Percentiles rank a stretch among this genome's conserved stretches.
Conservation (phyloP, 2,888 invertebrate species). For the Tetranychus piercei region DNA sequence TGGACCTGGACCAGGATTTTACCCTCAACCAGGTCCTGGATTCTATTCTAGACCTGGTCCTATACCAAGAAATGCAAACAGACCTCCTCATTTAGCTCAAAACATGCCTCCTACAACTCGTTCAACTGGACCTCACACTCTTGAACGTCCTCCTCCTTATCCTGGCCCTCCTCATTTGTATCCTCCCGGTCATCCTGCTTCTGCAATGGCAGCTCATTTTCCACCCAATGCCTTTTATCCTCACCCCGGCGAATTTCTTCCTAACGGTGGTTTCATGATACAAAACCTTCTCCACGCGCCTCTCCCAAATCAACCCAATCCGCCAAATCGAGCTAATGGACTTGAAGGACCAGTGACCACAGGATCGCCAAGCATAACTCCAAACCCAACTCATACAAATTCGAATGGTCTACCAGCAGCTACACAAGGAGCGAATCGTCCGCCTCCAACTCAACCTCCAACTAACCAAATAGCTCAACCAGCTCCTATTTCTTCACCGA, state of each 20-base stretch:
- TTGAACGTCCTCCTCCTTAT: background rate
- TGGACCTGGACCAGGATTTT: background rate
- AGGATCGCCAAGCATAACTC: no score
- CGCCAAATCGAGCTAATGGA: background rate
- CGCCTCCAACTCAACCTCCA: no score
- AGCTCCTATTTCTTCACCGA: no score
- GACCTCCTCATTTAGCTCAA: slow-evolving; percentile 7
- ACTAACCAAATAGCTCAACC: no score
- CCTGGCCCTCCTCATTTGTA: background rate
- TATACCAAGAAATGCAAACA: background rate
- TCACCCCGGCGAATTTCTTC: slow-evolving; percentile 17
- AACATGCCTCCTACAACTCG: slow-evolving; percentile 2
- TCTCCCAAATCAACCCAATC: background rate
- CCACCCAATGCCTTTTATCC: slow-evolving; percentile 14
- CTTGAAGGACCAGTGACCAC: no score
- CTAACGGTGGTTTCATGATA: slow-evolving; percentile 26
- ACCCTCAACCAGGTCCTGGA: background rate
- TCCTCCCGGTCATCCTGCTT: slow-evolving; percentile 13
- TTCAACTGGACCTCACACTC: background rate
- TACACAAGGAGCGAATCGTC: no score
- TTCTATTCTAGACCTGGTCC: background rate
- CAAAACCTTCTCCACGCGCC: slow-evolving; percentile 22
- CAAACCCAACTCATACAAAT: no score
- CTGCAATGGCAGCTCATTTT: slow-evolving; percentile 8
- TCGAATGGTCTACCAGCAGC: no score